A percentile compares a stretch with the other conserved stretches of the same genome.
phyloP scores from a whole-genome alignment of 2,113 vertebrate genomes.

The Polyodon spathula region DNA sequence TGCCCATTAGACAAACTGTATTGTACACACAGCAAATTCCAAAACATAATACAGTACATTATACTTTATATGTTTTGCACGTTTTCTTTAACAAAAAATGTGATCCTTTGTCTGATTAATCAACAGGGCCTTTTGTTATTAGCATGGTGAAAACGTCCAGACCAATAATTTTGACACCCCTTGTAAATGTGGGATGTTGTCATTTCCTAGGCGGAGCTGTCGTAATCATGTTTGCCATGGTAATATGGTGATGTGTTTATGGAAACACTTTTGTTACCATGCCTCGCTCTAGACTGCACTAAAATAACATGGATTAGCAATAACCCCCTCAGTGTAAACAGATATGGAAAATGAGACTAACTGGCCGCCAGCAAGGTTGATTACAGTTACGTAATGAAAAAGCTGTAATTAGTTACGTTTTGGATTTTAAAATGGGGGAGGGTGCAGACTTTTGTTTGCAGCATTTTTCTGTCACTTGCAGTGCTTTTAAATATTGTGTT shows the following conservation, averaged over 20 bases:
- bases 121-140: no score
- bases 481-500: no score
- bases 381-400: not conserved
- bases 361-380: not conserved
- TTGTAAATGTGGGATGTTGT: not conserved
- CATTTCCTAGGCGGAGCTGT: not conserved
- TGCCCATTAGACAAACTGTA: no score
- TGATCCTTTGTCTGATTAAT: not conserved
- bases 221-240: not conserved
- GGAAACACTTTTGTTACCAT: not conserved
- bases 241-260: not conserved
- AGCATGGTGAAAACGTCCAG: not conserved
- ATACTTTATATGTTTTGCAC: no score
- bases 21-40: no score
- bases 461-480: no score
- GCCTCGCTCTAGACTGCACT: not conserved
- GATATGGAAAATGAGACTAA: not conserved
- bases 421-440: not conserved
- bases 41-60: no score
- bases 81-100: no score
- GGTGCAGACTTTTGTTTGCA: no score
- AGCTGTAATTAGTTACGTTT: not conserved
- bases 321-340: not conserved
- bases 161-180: not conserved
- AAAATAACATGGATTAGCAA: not conserved